Base-by-base conservation (phyloP, 2,113 vertebrate species). In the Burhinus oedicnemus region DNA sequence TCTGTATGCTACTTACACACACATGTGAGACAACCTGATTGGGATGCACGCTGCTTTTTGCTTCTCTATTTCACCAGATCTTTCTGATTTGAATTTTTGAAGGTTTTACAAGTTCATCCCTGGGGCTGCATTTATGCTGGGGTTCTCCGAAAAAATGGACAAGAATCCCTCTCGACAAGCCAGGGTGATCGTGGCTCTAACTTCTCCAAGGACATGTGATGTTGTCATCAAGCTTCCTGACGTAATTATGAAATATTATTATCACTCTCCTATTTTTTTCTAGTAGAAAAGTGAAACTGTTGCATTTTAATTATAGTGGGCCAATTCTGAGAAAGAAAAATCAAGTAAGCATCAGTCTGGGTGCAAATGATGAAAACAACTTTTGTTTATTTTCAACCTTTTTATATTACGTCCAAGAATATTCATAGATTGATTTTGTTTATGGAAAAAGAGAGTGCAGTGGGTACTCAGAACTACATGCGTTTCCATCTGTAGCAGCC, bases 81-180 rank as follows among this genome's bases (percentile, higher is more conserved):
- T 58, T 81, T 96, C 68, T 93, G 42, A 86, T 94, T 86, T 95
- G 30, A 91, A 38, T 54, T 86, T 87, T 87, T 95, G 19, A 94
- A 99, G 99, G 91, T 9, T 97, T 30, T 94, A 95, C 77, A 68
- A 96, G 14, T 96, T 96, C 45, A 27, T 99, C 23, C 91, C 91
- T 29, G 89, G 68, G 40, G 52, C 95, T 18, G 95, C 97, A 4
- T 84, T 94, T 71, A 60, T 97, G 80, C 75, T 96, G 84, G 97
- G 96, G 7, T 92, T 98, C 69, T 97, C 97, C 71, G 69, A 96
- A 65, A 83, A 51, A 83, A 70, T 18, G 2, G 95, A 83, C 38
- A 98, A 91, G 40, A 99, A 99, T 91, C 88, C 82, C 62, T 52
- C 88, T 26, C 98, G 82, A n/a, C 90, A 99, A 95, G 81, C 98